Conservation (phyloP, 2,888 invertebrate species). For the Papilio elwesi region DNA sequence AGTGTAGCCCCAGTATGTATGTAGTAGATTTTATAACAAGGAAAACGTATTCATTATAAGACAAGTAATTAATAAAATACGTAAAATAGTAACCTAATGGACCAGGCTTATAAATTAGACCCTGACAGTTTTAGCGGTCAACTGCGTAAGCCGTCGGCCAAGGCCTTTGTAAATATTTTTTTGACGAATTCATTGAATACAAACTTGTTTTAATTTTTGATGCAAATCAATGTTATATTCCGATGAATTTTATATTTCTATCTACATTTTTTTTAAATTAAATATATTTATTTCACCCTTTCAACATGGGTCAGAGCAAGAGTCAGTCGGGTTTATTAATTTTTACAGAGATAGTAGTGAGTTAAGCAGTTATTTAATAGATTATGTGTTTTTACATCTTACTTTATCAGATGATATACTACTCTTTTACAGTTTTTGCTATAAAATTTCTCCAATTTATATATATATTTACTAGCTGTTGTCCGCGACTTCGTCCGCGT, state of each 20-base stretch:
- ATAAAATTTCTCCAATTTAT: too few relatives aligned
- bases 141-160: not conserved
- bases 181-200: not conserved
- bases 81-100: not conserved
- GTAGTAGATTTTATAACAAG: not conserved
- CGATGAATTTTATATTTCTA: not conserved
- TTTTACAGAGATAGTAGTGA: too few relatives aligned
- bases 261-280: not conserved
- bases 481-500: too few relatives aligned
- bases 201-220: not conserved
- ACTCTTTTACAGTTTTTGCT: too few relatives aligned
- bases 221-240: not conserved
- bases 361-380: too few relatives aligned
- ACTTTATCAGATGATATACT: too few relatives aligned
- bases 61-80: not conserved
- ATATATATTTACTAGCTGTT: too few relatives aligned
- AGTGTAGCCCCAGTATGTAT: not conserved
- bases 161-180: not conserved
- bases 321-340: too few relatives aligned
- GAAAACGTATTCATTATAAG: not conserved
- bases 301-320: not conserved
- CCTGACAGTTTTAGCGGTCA: not conserved
- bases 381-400: too few relatives aligned
- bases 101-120: not conserved
- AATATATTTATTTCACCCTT: constrained; percentile 6